Conservation (phyloP, 2,888 invertebrate species). For the Philonicus albiceps region DNA sequence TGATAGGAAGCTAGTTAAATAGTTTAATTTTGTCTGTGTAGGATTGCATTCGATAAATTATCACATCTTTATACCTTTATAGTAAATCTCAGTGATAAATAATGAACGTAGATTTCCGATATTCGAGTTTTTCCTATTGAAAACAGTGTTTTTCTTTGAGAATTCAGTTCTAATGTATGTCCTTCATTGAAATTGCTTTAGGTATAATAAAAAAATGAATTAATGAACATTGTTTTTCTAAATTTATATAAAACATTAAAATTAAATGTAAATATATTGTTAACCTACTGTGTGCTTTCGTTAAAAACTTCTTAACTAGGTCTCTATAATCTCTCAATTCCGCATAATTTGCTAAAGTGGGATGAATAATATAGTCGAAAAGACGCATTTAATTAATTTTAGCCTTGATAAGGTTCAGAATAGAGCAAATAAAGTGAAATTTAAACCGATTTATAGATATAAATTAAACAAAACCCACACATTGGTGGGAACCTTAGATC, state of each 20-base stretch:
- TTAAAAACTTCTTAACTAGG: not conserved
- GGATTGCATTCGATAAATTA: no score
- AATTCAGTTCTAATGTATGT: no score
- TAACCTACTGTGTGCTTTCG: not conserved
- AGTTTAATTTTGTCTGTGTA: no score
- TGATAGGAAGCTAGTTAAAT: no score
- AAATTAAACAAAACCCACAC: not conserved
- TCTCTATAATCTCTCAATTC: not conserved
- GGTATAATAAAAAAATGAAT: no score
- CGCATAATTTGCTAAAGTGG: not conserved
- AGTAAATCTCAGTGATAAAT: no score
- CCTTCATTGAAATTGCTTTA: no score
- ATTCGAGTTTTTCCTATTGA: no score
- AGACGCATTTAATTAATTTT: not conserved
- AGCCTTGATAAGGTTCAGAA: not conserved
- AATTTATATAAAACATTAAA: not conserved
- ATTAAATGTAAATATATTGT: not conserved
- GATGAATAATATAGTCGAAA: not conserved
- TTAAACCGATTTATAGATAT: not conserved
- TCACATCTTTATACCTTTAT: no score
- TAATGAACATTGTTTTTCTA: no score
- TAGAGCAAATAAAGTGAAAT: not conserved
- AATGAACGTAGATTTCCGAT: no score
- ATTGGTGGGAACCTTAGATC: not conserved
- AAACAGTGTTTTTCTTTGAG: no score